Evolutionary conservation across 2,888 invertebrate genomes (phyloP), one percentile per base, ranked within the genome.

Genomic region (Dichetophora obliterata): DNA sequence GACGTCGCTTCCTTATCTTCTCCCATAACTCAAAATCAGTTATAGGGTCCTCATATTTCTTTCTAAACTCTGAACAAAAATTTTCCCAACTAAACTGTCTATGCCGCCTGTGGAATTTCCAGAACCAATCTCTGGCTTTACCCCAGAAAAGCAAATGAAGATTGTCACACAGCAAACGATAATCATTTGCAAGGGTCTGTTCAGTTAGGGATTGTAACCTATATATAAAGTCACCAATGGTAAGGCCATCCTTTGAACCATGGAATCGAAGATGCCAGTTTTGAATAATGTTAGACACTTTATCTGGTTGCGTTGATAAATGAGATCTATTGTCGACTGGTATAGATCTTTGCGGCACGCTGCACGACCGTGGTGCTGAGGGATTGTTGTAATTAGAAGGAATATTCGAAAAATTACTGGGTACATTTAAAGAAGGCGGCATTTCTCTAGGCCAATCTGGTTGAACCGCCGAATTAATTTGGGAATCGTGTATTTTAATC

Each of bases 1-100:
- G 63, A 2, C 14, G 22, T n/a, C 73, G 61, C 24, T 73, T 72
- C 3, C 72, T 31, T n/a, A 59, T 59, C 16, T 37, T 72, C 19
- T 72, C 72, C 72, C 75, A 75, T 5, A 66, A 6, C 14, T 75
- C 75, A n/a, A 63, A 48, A 31, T 61, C 31, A 16, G 74, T 50
- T 52, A 74, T 6, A n/a, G 48, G n/a, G n/a, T 63, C 52, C n/a
- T 74, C 65, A 48, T 59, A 73, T 48, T 50, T 73, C 19, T 48
- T 37, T n/a, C n/a, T 9, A 24, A 73, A 50, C 24, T 69, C 50
- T 22, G 48, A 31, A 31, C 50, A 27, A 37, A 59, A 72, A 1
- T 5, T 57, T 6, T 59, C 22, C 72, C 72, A 57, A 5, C 37
- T 19, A 37, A 72, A 59, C 16, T 5, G 5, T 5, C 19, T 43